Conservation (phyloP, 1,140 invertebrate species). For the Leptinotarsa defecta region DNA sequence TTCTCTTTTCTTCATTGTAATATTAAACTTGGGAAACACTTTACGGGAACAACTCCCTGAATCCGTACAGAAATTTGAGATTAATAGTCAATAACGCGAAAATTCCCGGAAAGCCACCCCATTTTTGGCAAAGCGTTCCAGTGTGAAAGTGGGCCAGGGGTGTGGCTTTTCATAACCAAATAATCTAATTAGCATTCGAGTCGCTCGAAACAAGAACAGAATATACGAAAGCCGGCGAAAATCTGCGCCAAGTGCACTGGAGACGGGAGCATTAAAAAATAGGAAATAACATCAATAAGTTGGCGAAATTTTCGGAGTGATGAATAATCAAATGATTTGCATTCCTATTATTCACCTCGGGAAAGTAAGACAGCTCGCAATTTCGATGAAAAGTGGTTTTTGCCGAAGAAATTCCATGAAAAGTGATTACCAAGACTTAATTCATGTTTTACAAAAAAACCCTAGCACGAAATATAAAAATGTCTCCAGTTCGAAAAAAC, state of each 20-base stretch:
- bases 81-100: too few relatives aligned
- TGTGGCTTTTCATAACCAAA: background rate
- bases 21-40: too few relatives aligned
- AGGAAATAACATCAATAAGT: slow-evolving; percentile 6
- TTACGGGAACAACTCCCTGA: too few relatives aligned
- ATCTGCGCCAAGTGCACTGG: background rate
- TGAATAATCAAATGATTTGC: background rate
- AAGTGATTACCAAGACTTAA: too few relatives aligned
- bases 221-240: background rate
- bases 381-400: too few relatives aligned
- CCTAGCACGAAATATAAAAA: too few relatives aligned
- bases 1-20: too few relatives aligned
- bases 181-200: slow-evolving; percentile 1
- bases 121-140: background rate
- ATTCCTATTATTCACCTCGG: background rate
- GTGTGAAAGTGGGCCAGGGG: background rate
- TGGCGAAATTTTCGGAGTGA: background rate
- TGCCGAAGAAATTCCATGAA: too few relatives aligned
- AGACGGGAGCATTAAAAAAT: background rate
- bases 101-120: too few relatives aligned
- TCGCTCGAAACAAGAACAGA: background rate
- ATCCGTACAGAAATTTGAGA: too few relatives aligned
- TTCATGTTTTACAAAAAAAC: too few relatives aligned
- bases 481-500: too few relatives aligned
- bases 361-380: background rate